These are phyloP conservation scores for Zele albiditarsus DNA, from an alignment of 2,888 invertebrate species.

Conservation along the genomic window DNA sequence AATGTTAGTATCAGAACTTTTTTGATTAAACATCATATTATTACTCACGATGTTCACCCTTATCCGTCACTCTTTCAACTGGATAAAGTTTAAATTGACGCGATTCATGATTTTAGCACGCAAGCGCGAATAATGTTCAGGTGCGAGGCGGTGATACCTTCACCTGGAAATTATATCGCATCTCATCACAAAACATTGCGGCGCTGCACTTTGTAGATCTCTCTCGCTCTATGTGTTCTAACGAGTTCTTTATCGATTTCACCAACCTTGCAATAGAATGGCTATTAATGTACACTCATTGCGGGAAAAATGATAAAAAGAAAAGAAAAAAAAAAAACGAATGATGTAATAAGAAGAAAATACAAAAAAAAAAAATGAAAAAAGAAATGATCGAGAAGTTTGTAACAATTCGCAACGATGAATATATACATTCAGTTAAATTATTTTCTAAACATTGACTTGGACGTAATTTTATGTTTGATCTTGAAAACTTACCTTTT, in stretches of 20 bases:
- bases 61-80: conserved; percentile 20
- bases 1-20: conserved; percentile 49
- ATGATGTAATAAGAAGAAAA: neutral
- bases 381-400: neutral
- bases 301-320: neutral
- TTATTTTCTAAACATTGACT: neutral
- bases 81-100: conserved; percentile 61
- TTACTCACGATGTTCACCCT: conserved; percentile 20
- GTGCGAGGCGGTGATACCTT: conserved; percentile 57
- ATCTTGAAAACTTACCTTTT: neutral
- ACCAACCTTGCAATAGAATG: conserved; percentile 16
- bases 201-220: conserved; percentile 14
- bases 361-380: neutral
- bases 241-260: conserved; percentile 29
- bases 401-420: neutral
- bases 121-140: conserved; percentile 65
- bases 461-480: neutral
- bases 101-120: conserved; percentile 51
- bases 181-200: neutral
- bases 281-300: conserved; percentile 15
- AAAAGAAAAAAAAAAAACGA: neutral
- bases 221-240: conserved; percentile 16
- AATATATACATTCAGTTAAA: neutral
- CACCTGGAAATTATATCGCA: conserved; percentile 33
- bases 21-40: conserved; percentile 53